phyloP scores from a whole-genome alignment of 2,888 invertebrate genomes.

The Beris morrisii region DNA sequence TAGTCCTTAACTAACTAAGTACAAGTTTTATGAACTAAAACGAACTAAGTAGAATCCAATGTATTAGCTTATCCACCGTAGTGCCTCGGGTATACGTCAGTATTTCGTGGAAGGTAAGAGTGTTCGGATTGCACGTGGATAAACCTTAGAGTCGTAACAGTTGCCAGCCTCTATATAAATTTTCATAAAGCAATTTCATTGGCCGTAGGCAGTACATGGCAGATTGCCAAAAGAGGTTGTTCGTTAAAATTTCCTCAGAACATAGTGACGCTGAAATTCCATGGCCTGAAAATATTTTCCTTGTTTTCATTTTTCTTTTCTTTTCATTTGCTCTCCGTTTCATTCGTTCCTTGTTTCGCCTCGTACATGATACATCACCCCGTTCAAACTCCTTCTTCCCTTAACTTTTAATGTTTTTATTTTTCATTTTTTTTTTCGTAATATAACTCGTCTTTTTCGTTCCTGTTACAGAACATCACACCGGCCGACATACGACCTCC shows the following conservation, averaged over 20 bases:
- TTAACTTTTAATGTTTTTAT: conserved; percentile 10
- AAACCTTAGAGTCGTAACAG: not conserved
- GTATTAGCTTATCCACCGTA: too few relatives aligned
- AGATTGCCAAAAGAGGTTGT: conserved; percentile 44
- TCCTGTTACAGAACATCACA: not conserved
- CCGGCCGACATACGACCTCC: too few relatives aligned
- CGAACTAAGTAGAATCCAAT: too few relatives aligned
- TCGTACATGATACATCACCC: not conserved
- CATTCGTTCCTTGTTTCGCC: not conserved
- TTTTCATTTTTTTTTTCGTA: not conserved
- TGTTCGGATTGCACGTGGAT: too few relatives aligned
- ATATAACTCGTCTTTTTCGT: not conserved
- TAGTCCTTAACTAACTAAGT: too few relatives aligned
- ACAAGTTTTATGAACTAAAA: too few relatives aligned
- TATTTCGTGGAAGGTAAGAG: too few relatives aligned
- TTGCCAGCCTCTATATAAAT: conserved; percentile 41
- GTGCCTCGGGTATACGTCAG: too few relatives aligned
- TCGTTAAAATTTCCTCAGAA: conserved; percentile 27
- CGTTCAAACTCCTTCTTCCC: not conserved
- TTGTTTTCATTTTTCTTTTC: not conserved
- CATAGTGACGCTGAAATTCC: too few relatives aligned
- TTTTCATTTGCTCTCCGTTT: conserved; percentile 18
- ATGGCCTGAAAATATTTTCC: too few relatives aligned
- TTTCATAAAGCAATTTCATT: conserved; percentile 45
- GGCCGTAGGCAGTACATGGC: conserved; percentile 46